Evolutionary conservation across 1,140 invertebrate genomes (phyloP), one percentile per base, ranked within the genome.

Genomic region (Acromyrmex charruanus): DNA sequence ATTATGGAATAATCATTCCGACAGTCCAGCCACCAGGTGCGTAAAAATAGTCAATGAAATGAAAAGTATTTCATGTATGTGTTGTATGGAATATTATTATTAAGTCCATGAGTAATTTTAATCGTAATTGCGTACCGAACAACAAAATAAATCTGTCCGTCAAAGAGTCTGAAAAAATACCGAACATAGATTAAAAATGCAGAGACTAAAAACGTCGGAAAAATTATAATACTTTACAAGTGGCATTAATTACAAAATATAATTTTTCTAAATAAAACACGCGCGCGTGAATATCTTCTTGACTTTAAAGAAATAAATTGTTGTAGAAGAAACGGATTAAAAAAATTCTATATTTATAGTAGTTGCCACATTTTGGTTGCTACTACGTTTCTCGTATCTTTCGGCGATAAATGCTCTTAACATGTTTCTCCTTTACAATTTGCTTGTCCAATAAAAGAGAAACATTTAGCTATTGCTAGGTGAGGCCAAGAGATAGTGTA

Each of bases 1-100:
- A 79, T 66, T 79, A 53, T 35, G 21, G 7, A 31, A 69, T 69
- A 69, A 69, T 80, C 10, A 79, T 80, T 79, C 44, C 44, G 28
- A 69, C 35, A 31, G 14, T 55, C 31, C 28, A 44, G 25, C 55
- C 44, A 14, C 31, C 31, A 21, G 16, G 14, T 58, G 72, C 72
- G 28, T 75, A 65, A 49, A 53, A 51, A 69, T 68, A 21, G 18
- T 3, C 5, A 39, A 6, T 6, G 14, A n/a, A 80, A 55, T 16
- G n/a, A 53, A 35, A 53, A 6, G 6, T n/a, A 6, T 14, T 35
- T 80, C 14, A n/a, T n/a, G 10, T 44, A 7, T 44, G 39, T 44
- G 39, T 44, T 44, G 39, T 44, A 7, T 44, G 21, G 25, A n/a
- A 66, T 39, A 69, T 69, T 63, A 39, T 74, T 6, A 25, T 77